Evolutionary conservation across 2,797 vertebrate species (phyloP).

Genomic region (Gorsachius magnificus): DNA sequence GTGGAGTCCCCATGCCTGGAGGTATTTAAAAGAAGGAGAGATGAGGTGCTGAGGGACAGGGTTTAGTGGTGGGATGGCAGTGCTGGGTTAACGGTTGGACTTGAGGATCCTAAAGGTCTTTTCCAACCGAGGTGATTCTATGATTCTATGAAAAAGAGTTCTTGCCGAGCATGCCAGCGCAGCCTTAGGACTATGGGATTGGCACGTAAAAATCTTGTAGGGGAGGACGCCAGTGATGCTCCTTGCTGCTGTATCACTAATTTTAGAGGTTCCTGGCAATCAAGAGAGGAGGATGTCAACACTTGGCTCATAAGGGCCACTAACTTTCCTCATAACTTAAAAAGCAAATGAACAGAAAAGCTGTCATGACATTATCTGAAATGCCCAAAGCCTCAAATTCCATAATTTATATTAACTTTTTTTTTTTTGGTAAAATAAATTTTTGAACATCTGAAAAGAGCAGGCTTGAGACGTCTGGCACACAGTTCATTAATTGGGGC

Average conservation of each 20-base stretch:
- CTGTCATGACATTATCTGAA: background rate
- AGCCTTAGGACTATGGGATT: background rate
- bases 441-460: background rate
- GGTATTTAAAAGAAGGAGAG: too few relatives aligned
- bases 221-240: background rate
- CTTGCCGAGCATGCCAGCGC: background rate
- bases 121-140: too few relatives aligned
- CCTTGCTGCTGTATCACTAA: rapidly evolving
- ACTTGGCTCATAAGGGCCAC: background rate
- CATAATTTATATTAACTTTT: background rate
- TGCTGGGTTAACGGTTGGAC: too few relatives aligned
- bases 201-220: background rate
- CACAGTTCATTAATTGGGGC: background rate
- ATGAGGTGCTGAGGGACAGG: too few relatives aligned
- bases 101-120: too few relatives aligned
- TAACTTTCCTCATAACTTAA: background rate
- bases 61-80: too few relatives aligned
- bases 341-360: background rate
- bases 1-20: too few relatives aligned
- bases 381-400: background rate
- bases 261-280: background rate
- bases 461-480: background rate
- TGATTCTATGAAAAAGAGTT: too few relatives aligned
- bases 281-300: too few relatives aligned
- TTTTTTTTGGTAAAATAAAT: background rate